These are phyloP conservation scores for Drosophila chauvacae DNA, from an alignment of 1,140 invertebrate species.

Conservation along the genomic window DNA sequence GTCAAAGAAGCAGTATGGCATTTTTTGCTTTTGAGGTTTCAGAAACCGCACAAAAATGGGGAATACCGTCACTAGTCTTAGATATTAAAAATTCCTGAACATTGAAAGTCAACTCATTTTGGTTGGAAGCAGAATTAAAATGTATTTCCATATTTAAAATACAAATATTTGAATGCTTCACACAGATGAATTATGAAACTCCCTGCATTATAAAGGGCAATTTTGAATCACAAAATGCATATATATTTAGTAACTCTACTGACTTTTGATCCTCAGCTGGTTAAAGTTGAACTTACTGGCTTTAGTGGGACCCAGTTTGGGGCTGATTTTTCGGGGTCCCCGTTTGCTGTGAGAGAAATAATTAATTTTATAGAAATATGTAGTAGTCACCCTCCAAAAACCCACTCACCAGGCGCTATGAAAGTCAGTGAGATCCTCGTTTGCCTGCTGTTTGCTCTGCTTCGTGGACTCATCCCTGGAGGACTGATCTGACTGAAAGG, in stretches of 20 bases:
- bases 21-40: conserved; percentile 5
- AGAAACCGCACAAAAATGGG: background rate
- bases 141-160: background rate
- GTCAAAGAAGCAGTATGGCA: background rate
- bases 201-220: background rate
- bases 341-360: conserved; percentile 35
- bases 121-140: too few relatives aligned
- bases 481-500: background rate
- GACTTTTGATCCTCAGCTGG: conserved; percentile 43
- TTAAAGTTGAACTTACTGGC: conserved; percentile 61
- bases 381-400: rapidly evolving
- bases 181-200: background rate
- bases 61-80: background rate
- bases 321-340: conserved; percentile 3
- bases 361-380: background rate
- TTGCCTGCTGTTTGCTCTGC: background rate
- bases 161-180: background rate
- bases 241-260: background rate
- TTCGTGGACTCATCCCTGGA: too few relatives aligned
- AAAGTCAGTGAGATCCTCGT: conserved; percentile 28
- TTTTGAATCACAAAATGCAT: background rate
- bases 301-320: conserved; percentile 33
- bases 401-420: conserved; percentile 55
- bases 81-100: background rate
- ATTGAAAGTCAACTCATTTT: background rate